Evolutionary conservation across 2,888 invertebrate species (phyloP), one percentile per base, ranked within the genome.

Genomic region (Pristionchus japonicus): DNA sequence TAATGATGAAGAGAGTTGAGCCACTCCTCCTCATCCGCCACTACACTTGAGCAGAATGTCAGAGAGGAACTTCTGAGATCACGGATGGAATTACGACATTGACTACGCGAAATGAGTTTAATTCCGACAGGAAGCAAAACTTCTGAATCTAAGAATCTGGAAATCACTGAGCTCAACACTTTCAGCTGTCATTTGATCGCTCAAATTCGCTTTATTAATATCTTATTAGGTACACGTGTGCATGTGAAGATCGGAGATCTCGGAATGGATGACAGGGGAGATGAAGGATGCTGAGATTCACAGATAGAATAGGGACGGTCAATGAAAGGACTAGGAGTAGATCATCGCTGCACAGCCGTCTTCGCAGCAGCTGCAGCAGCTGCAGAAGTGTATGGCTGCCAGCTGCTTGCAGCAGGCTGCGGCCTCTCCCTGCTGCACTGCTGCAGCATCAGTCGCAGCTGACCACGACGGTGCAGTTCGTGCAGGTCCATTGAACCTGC

Each of bases 401-500:
- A 57, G 23, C n/a, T 57, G 23, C 57, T 6, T 3, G 57, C 57
- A n/a, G 57, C 6, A 4, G 57, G n/a, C 57, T 57, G 57, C 57
- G n/a, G 70, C 7, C 70, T 15, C 34, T 70, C 70, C 20, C 70
- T 70, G 70, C 70, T 70, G 70, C 89, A 92, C 67, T 91, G 91
- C 67, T 92, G 92, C 23, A 93, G 90, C 90, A 92, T 92, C 61
- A 91, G 90, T 82, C 94, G 89, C 49, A 94, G 89, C 85, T 93
- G 93, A 15, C 94, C 94, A 43, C 88, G 91, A 86, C 93, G 92
- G 89, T 94, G 94, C 67, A 94, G 89, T 27, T 91, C 92, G 89
- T 93, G 92, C 40, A 94, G 90, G 89, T 94, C 93, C 17, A 93
- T 91, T 1, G 92, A 90, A 23, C 94, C 92, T 92, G 86, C 47